Evolutionary conservation across 2,797 vertebrate species (phyloP).

Genomic region (Myotis daubentonii): DNA sequence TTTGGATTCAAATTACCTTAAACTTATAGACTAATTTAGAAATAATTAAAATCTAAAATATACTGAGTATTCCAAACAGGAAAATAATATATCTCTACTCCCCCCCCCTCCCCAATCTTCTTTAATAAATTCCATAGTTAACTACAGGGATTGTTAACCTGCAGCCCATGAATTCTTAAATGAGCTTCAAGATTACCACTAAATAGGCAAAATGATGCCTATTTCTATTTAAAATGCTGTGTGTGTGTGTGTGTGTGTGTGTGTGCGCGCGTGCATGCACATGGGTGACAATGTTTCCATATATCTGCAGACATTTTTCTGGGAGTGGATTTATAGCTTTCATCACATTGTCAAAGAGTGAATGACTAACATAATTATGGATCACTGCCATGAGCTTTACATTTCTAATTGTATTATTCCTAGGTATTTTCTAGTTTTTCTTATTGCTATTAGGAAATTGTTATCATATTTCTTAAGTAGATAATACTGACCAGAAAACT

Average conservation of each 20-base stretch:
- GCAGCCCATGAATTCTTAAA: neutral
- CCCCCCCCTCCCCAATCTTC: neutral
- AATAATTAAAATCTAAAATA: neutral
- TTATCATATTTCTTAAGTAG: neutral
- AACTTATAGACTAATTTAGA: neutral
- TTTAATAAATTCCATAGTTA: neutral
- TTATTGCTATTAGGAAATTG: neutral
- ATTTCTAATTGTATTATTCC: neutral
- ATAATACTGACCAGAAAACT: neutral
- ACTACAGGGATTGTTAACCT: neutral
- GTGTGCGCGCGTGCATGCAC: no score
- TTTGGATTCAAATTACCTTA: constrained; percentile 23
- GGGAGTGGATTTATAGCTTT: neutral
- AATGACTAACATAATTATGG: neutral
- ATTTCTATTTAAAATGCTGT: neutral
- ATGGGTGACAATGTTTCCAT: neutral
- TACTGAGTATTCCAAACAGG: neutral
- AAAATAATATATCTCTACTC: neutral
- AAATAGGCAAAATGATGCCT: neutral
- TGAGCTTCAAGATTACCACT: neutral
- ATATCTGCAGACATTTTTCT: neutral
- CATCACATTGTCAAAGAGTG: neutral
- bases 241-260: neutral
- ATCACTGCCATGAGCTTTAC: neutral
- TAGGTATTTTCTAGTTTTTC: neutral